Conservation (phyloP, 2,888 invertebrate species). For the Notodonta ziczac region DNA sequence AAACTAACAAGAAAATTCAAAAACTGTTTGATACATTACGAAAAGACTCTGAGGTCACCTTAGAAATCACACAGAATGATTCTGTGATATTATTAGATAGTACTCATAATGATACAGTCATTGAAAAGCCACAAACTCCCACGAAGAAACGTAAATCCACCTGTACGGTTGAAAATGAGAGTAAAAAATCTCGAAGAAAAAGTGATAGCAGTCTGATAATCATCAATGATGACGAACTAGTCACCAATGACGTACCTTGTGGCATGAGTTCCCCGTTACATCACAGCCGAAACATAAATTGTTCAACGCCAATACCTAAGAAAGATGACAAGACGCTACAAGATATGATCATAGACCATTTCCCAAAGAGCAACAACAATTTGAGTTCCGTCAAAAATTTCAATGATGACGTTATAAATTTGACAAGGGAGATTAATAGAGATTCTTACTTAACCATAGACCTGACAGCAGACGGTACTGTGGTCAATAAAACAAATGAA, state of each 20-base stretch:
- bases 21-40: slow-evolving; percentile 24
- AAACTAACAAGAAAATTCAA: slow-evolving; percentile 25
- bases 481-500: slow-evolving; percentile 14
- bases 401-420: slow-evolving; percentile 43
- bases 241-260: slow-evolving; percentile 24
- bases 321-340: slow-evolving; percentile 19
- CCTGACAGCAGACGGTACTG: slow-evolving; percentile 52
- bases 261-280: slow-evolving; percentile 36
- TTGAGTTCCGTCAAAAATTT: slow-evolving; percentile 27
- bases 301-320: slow-evolving; percentile 58
- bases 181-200: slow-evolving; percentile 14
- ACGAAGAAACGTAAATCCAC: slow-evolving; percentile 31
- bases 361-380: slow-evolving; percentile 30
- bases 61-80: background rate
- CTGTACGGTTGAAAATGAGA: background rate
- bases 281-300: slow-evolving; percentile 40
- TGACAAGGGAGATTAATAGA: slow-evolving; percentile 59
- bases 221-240: slow-evolving; percentile 50
- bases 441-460: slow-evolving; percentile 71
- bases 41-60: slow-evolving; percentile 9
- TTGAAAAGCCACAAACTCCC: slow-evolving; percentile 5
- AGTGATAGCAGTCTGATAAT: slow-evolving; percentile 33
- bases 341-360: slow-evolving; percentile 31
- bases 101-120: slow-evolving; percentile 6
- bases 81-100: slow-evolving; percentile 9